Conservation (phyloP, 2,888 invertebrate genomes). For the Stegophylla sp. region DNA sequence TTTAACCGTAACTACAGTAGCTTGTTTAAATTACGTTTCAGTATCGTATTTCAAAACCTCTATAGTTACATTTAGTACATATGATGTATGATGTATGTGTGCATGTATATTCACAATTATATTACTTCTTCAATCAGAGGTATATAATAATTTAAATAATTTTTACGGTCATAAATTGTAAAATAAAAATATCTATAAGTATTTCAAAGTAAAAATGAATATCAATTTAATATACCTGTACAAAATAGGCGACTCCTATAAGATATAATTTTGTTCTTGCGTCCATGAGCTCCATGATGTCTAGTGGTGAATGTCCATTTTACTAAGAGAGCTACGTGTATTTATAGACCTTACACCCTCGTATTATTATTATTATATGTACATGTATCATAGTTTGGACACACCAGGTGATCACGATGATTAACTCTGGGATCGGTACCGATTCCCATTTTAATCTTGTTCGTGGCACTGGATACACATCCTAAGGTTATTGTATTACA, state of each 20-base stretch:
- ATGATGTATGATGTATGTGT: too few species aligned
- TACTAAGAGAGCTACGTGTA: slow-evolving; percentile 1
- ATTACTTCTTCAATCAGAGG: too few species aligned
- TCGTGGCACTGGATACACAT: slow-evolving; percentile 17
- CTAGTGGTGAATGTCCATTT: slow-evolving; percentile 32
- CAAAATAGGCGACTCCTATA: slow-evolving; percentile 40
- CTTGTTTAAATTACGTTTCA: too few species aligned
- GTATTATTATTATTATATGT: slow-evolving; percentile 30
- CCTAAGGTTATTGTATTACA: slow-evolving; percentile 46
- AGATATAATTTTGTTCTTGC: slow-evolving; percentile 49
- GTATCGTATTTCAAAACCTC: too few species aligned
- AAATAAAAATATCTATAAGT: too few species aligned
- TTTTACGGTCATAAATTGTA: too few species aligned
- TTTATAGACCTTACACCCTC: slow-evolving; percentile 39
- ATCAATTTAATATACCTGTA: slow-evolving; percentile 15
- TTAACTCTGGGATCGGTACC: slow-evolving; percentile 58
- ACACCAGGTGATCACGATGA: slow-evolving; percentile 51
- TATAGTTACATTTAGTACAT: too few species aligned
- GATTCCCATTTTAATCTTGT: slow-evolving; percentile 57
- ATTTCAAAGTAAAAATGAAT: neutral
- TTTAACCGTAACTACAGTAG: too few species aligned
- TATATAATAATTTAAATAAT: too few species aligned
- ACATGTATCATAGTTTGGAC: slow-evolving; percentile 32
- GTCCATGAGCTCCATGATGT: slow-evolving; percentile 52
- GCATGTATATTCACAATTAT: too few species aligned